Evolutionary conservation across 2,113 vertebrate genomes (phyloP).

Genomic region (Lathamus discolor): DNA sequence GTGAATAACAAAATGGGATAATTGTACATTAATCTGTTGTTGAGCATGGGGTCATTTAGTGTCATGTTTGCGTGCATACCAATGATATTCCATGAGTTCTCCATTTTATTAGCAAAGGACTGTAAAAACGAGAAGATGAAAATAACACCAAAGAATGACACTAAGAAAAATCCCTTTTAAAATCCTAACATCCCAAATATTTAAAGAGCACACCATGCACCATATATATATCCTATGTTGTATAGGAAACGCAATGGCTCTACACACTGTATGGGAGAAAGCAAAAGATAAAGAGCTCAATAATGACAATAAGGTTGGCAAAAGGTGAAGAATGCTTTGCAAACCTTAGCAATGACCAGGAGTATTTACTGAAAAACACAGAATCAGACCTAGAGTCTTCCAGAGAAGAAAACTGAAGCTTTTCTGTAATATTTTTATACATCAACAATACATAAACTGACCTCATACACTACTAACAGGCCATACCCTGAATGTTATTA

Average conservation of each 20-base stretch:
- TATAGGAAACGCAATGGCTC: neutral
- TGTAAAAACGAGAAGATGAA: neutral
- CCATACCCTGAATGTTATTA: neutral
- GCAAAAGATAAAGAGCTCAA: neutral
- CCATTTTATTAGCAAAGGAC: neutral
- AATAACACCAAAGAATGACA: neutral
- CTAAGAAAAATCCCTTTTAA: neutral
- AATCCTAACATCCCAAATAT: neutral
- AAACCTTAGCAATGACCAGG: neutral
- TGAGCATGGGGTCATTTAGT: neutral
- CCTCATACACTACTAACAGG: neutral
- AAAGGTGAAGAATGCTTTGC: neutral
- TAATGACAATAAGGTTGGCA: neutral
- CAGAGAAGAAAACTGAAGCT: neutral
- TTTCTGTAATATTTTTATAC: neutral
- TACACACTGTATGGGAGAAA: neutral
- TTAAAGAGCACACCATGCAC: neutral
- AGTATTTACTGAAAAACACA: neutral
- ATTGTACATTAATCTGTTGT: neutral
- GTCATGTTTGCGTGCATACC: neutral
- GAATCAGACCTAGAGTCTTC: neutral
- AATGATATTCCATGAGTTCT: neutral
- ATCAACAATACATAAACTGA: neutral
- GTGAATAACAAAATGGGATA: neutral
- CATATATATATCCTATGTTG: neutral